phyloP scores from a whole-genome alignment of 2,888 invertebrate species.

The Clivina fossor region DNA sequence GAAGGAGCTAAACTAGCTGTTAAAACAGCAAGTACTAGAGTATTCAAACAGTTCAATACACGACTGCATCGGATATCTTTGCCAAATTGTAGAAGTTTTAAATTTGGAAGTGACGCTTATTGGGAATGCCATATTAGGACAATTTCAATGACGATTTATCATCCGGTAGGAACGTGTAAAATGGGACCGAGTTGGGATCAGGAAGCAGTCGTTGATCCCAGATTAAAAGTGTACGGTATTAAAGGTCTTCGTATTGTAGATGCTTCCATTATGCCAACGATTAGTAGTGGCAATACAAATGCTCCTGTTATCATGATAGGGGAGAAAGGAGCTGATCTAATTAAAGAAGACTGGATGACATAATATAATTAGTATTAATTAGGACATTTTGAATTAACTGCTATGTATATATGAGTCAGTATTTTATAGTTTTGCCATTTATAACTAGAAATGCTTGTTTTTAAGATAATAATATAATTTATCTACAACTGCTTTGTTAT shows the following conservation, averaged over 20 bases:
- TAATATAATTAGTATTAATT: conserved; percentile 12
- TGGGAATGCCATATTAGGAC: conserved; percentile 86
- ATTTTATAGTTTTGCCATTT: no score
- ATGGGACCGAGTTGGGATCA: conserved; percentile 82
- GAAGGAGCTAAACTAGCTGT: conserved; percentile 81
- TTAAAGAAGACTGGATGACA: conserved; percentile 78
- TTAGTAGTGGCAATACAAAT: conserved; percentile 87
- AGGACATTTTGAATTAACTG: no score
- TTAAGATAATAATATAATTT: no score
- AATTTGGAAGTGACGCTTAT: conserved; percentile 78
- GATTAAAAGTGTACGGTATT: conserved; percentile 75
- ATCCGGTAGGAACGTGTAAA: conserved; percentile 85
- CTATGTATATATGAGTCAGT: no score
- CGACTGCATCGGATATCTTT: conserved; percentile 72
- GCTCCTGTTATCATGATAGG: conserved; percentile 92
- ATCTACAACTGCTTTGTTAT: no score
- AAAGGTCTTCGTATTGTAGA: conserved; percentile 80
- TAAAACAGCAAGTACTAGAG: conserved; percentile 70
- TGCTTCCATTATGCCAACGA: conserved; percentile 86
- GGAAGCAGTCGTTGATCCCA: conserved; percentile 80
- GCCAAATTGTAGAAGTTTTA: conserved; percentile 74
- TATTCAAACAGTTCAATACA: conserved; percentile 80
- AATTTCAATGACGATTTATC: conserved; percentile 88
- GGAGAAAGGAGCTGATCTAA: conserved; percentile 83
- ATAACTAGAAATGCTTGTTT: no score